Conservation (phyloP, 2,113 vertebrate genomes). For the Eudyptes chrysolophus region DNA sequence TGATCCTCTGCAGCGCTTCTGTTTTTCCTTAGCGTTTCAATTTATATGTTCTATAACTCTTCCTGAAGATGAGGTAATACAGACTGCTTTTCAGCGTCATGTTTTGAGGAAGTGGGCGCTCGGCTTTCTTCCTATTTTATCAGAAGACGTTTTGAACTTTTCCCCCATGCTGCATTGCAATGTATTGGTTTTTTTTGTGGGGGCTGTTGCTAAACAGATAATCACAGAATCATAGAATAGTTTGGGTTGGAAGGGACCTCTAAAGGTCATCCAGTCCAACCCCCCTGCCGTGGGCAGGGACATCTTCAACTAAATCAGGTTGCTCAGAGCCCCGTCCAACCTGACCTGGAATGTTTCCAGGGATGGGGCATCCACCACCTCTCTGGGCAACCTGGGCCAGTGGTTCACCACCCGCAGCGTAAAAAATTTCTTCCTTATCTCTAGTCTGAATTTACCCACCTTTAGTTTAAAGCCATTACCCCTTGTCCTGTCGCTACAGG, state of each 20-base stretch:
- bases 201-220: background rate
- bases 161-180: background rate
- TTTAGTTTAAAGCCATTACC: background rate
- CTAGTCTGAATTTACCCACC: background rate
- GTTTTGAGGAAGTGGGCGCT: background rate
- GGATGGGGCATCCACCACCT: too few species aligned
- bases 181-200: background rate
- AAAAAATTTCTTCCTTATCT: background rate
- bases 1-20: background rate
- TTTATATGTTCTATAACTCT: background rate
- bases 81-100: background rate
- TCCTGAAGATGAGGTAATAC: background rate
- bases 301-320: background rate
- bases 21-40: background rate
- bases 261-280: background rate
- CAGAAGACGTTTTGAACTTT: background rate
- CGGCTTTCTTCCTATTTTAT: background rate
- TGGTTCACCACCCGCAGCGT: background rate
- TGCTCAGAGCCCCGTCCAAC: background rate
- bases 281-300: background rate
- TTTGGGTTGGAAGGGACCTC: background rate
- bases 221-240: background rate
- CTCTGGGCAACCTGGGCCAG: background rate
- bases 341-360: background rate
- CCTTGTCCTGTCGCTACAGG: rapidly evolving